Percentiles rank a stretch among this genome's conserved stretches.
Conservation (phyloP, 1,140 invertebrate genomes). For the Trichogramma pretiosum region DNA sequence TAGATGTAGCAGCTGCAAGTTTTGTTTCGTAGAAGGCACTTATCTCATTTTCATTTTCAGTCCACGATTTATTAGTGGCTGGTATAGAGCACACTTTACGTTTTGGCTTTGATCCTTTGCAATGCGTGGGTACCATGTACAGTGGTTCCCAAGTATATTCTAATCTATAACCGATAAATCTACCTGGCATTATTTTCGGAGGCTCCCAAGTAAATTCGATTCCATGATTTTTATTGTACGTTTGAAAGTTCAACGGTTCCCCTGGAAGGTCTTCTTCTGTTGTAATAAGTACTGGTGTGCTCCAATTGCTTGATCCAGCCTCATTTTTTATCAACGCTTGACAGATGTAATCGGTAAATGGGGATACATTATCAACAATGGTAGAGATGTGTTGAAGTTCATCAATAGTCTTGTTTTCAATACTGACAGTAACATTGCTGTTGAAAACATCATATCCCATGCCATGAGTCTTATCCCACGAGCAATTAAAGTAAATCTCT, state of each 20-base stretch:
- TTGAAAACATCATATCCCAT: slow-evolving; percentile 25
- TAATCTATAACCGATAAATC: slow-evolving; percentile 26
- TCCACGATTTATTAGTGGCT: no score
- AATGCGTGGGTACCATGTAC: slow-evolving; percentile 23
- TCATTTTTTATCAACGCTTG: slow-evolving; percentile 16
- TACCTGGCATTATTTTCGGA: slow-evolving; percentile 28
- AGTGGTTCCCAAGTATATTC: slow-evolving; percentile 21
- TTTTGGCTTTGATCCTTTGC: no score
- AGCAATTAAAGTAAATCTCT: slow-evolving; percentile 19
- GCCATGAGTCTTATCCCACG: slow-evolving; percentile 18
- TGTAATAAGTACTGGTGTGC: slow-evolving; percentile 11
- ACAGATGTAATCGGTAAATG: slow-evolving; percentile 31
- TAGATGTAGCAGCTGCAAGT: no score
- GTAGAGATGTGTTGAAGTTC: not conserved
- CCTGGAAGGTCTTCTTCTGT: slow-evolving; percentile 29
- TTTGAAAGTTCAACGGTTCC: slow-evolving; percentile 18
- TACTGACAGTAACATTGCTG: no score
- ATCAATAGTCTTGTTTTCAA: not conserved
- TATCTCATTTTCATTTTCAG: no score
- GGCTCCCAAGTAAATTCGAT: slow-evolving; percentile 25
- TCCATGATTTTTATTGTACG: not conserved
- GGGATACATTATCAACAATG: no score
- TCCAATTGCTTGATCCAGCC: slow-evolving; percentile 21
- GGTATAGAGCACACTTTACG: no score
- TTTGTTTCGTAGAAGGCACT: no score